A percentile compares a stretch with the other conserved stretches of the same genome.
phyloP scores from a whole-genome alignment of 1,140 invertebrate genomes.

The Drosophila littoralis region DNA sequence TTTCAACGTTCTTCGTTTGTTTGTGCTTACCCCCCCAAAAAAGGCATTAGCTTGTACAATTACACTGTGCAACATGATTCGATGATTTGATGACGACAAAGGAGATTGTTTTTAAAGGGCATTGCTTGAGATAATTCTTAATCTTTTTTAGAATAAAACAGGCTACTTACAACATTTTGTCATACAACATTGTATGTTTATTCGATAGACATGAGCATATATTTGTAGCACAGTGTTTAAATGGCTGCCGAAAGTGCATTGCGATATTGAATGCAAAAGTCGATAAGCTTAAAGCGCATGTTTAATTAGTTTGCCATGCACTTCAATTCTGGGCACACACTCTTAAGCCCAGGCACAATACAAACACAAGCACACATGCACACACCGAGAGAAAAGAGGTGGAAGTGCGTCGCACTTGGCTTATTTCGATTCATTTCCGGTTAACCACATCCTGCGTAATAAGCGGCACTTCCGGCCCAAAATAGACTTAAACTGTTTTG shows the following conservation, averaged over 20 bases:
- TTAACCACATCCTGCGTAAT: slow-evolving; percentile 82
- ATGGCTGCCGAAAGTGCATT: slow-evolving; percentile 7
- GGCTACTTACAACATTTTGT: too few relatives aligned
- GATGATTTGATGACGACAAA: too few relatives aligned
- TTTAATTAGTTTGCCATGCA: slow-evolving; percentile 68
- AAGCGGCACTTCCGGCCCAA: slow-evolving; percentile 73
- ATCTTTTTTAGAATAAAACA: too few relatives aligned
- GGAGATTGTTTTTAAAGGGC: not conserved
- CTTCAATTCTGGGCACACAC: slow-evolving; percentile 27
- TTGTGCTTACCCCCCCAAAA: slow-evolving; percentile 31
- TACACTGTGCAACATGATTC: slow-evolving; percentile 36
- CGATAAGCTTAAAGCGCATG: slow-evolving; percentile 55
- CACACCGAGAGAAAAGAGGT: slow-evolving; percentile 12
- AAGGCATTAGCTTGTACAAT: slow-evolving; percentile 47
- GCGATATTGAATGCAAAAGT: slow-evolving; percentile 36
- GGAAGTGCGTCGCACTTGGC: slow-evolving; percentile 66
- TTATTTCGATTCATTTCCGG: slow-evolving; percentile 80
- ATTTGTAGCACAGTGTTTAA: slow-evolving; percentile 13
- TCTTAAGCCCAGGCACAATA: slow-evolving; percentile 2
- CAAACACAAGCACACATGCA: slow-evolving; percentile 4
- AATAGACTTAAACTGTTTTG: slow-evolving; percentile 73
- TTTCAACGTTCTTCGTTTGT: slow-evolving; percentile 63
- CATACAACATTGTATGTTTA: too few relatives aligned
- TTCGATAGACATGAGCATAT: not conserved
- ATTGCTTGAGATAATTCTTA: too few relatives aligned